Evolutionary conservation across 2,888 invertebrate genomes (phyloP).

Genomic region (Steromphala cineraria): DNA sequence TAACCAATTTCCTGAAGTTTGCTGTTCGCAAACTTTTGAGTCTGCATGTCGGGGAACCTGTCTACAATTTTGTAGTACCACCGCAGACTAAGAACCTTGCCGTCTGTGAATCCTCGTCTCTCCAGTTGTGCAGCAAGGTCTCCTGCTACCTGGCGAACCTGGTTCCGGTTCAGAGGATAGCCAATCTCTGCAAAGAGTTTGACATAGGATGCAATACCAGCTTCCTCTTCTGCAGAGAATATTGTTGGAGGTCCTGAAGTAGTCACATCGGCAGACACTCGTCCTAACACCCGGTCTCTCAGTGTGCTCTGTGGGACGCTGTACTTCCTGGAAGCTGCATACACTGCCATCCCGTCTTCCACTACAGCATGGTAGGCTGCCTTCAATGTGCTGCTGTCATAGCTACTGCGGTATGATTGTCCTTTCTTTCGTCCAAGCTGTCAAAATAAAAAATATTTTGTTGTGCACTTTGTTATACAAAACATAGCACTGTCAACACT

Average conservation of each 20-base stretch:
- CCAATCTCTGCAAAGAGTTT: background rate
- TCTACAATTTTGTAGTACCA: conserved; percentile 5
- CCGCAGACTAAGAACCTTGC: background rate
- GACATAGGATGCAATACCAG: background rate
- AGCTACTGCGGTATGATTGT: conserved; percentile 10
- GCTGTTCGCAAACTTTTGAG: background rate
- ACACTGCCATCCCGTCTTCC: conserved; percentile 29
- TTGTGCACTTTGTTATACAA: too few relatives aligned
- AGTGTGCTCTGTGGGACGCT: conserved; percentile 39
- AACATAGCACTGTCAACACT: too few relatives aligned
- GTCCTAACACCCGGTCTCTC: conserved; percentile 33
- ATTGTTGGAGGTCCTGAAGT: conserved; percentile 9
- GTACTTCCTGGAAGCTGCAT: conserved; percentile 29
- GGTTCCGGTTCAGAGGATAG: background rate
- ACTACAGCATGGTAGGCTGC: conserved; percentile 27
- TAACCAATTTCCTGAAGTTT: background rate
- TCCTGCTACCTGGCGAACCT: background rate
- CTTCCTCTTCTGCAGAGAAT: background rate
- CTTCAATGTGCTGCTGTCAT: conserved; percentile 22
- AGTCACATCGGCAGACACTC: conserved; percentile 23
- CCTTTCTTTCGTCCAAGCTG: background rate
- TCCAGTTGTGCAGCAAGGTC: background rate
- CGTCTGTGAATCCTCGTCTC: background rate
- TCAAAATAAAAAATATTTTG: background rate
- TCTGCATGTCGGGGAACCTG: background rate